Evolutionary conservation across 2,113 vertebrate species (phyloP).

Genomic region (Plectropomus leopardus): DNA sequence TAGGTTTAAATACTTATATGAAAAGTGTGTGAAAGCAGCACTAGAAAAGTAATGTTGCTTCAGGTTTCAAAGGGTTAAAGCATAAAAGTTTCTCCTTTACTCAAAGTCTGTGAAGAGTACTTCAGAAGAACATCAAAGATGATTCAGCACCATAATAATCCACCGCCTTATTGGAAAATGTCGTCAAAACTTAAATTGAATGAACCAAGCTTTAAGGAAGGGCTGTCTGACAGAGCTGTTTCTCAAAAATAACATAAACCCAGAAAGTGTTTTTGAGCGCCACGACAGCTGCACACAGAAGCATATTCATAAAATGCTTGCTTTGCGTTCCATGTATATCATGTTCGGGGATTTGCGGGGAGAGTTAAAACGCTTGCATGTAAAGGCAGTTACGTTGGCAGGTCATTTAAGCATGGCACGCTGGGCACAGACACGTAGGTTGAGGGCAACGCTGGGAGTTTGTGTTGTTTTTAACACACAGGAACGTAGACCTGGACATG

Average conservation of each 20-base stretch:
- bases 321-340: conserved; percentile 50
- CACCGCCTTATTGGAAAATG: conserved; percentile 25
- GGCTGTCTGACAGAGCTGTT: conserved; percentile 24
- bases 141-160: conserved; percentile 12
- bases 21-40: too few relatives aligned
- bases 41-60: too few relatives aligned
- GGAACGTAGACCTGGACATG: conserved; percentile 52
- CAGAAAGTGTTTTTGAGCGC: conserved; percentile 65
- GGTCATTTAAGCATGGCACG: conserved; percentile 50
- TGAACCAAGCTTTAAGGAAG: conserved; percentile 6
- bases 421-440: conserved; percentile 42
- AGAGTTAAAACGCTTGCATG: conserved; percentile 51
- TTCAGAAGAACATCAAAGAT: conserved; percentile 1
- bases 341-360: conserved; percentile 69
- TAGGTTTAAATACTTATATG: too few relatives aligned
- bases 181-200: conserved; percentile 16
- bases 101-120: neutral
- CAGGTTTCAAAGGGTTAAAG: neutral
- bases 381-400: conserved; percentile 38
- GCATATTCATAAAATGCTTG: conserved; percentile 80
- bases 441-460: conserved; percentile 25
- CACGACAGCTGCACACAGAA: conserved; percentile 75
- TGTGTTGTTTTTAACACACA: conserved; percentile 75
- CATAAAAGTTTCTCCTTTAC: neutral
- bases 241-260: conserved; percentile 61